Percentiles rank a stretch among this genome's conserved stretches.
Conservation (phyloP, 2,113 vertebrate species). For the Ictalurus punctatus region DNA sequence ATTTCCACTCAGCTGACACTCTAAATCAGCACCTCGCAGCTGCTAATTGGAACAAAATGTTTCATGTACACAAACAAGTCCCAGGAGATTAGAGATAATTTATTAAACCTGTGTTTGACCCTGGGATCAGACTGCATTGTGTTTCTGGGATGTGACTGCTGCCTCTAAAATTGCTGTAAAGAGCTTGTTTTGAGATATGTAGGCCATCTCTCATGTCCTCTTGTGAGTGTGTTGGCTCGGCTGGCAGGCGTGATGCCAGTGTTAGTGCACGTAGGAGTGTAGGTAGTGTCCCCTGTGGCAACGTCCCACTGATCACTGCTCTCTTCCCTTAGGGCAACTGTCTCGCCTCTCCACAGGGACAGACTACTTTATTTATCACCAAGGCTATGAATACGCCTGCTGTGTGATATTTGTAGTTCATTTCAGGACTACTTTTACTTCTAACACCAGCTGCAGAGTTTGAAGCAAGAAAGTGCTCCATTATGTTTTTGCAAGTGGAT, state of each 20-base stretch:
- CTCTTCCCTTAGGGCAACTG: slow-evolving; percentile 46
- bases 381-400: slow-evolving; percentile 15
- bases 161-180: neutral
- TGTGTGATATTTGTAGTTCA: neutral
- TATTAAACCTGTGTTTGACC: slow-evolving; percentile 33
- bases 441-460: slow-evolving; percentile 6
- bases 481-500: neutral
- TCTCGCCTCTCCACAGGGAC: slow-evolving; percentile 39
- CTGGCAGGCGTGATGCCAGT: slow-evolving; percentile 22
- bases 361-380: slow-evolving; percentile 33
- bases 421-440: slow-evolving; percentile 7
- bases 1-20: slow-evolving; percentile 20
- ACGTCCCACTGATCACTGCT: slow-evolving; percentile 48
- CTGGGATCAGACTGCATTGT: slow-evolving; percentile 11
- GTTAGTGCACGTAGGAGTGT: slow-evolving; percentile 26
- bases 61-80: slow-evolving; percentile 25
- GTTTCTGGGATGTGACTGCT: neutral
- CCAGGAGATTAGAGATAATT: slow-evolving; percentile 11
- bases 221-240: slow-evolving; percentile 10
- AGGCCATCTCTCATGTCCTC: slow-evolving; percentile 14
- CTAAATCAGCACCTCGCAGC: slow-evolving; percentile 26
- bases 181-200: slow-evolving; percentile 11
- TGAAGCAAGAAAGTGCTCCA: neutral
- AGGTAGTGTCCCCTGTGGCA: slow-evolving; percentile 40
- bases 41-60: slow-evolving; percentile 24